Evolutionary conservation across 2,797 vertebrate species (phyloP), one percentile per base, ranked within the genome.

Genomic region (Setipinna tenuifilis): DNA sequence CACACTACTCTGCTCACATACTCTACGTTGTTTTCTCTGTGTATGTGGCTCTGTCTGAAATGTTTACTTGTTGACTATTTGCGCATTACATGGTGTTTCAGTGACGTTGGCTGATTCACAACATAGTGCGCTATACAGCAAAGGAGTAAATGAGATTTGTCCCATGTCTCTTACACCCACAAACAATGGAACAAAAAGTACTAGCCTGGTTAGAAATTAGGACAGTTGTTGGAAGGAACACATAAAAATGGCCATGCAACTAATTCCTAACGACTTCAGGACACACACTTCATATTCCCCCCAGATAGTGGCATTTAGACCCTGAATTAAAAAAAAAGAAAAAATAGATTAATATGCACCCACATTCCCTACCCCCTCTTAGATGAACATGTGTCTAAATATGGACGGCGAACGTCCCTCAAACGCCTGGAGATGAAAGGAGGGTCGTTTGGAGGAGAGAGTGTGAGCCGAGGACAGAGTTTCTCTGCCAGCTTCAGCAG

Each of bases 401-500:
- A 85, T n/a, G 82, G 58, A 54, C 58, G 41, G 16, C 6, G 61
- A 84, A 31, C 31, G n/a, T 81, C 78, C 84, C 85, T 78, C 85
- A 62, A 61, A 41, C 6, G 31, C 81, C 46, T 21, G 4, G 82
- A 80, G 71, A 44, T 19, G 84, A 87, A 65, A 85, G 57, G 82
- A 85, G 83, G 61, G 71, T 50, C 65, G 41, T 75, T 59, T 81
- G 71, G 81, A 68, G 82, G 41, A 41, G 50, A 82, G 23, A 54
- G 68, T 61, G 82, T 75, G 61, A 85, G 82, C 44, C 14, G 68
- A 83, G 82, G 23, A 83, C 86, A 86, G 31, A 19, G n/a, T 78
- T 82, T 31, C 50, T 62, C 31, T 28, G 21, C 31, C 31, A 23
- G 82, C 84, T 81, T 61, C 25, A 28, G 23, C 78, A 21, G 16